phyloP scores from a whole-genome alignment of 2,888 invertebrate species.

The Leptarthrus brevirostris region DNA sequence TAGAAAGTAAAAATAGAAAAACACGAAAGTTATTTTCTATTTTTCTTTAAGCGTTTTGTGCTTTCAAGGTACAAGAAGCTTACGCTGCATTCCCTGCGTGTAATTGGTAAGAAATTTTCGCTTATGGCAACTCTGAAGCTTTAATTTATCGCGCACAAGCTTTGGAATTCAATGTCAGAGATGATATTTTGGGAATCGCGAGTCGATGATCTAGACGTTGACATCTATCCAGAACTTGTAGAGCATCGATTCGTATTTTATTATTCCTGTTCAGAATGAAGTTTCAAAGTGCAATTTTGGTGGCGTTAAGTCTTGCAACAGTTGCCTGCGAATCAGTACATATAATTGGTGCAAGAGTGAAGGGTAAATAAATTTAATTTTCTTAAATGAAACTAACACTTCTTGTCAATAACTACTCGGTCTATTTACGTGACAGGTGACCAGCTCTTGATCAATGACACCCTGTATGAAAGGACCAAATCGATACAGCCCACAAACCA shows the following conservation, averaged over 20 bases:
- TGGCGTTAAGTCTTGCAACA: not conserved
- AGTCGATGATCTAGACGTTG: conserved; percentile 28
- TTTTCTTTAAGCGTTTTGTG: no score
- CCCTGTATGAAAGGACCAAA: conserved; percentile 59
- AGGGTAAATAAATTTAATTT: conserved; percentile 5
- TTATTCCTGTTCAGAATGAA: conserved; percentile 16
- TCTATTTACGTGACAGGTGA: conserved; percentile 55
- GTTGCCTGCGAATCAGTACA: not conserved
- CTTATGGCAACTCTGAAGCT: conserved; percentile 33
- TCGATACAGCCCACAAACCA: conserved; percentile 56
- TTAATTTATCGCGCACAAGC: not conserved
- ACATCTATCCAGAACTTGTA: not conserved
- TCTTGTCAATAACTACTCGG: not conserved
- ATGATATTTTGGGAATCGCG: conserved; percentile 34
- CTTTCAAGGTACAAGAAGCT: no score
- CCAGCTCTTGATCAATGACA: conserved; percentile 62
- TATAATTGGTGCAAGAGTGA: conserved; percentile 27
- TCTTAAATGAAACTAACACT: not conserved
- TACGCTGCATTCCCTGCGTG: no score
- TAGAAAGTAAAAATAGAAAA: no score
- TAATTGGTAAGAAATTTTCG: no score
- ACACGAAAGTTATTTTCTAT: no score
- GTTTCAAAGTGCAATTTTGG: conserved; percentile 17
- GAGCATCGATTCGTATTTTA: not conserved
- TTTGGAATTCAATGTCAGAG: conserved; percentile 29